phyloP scores from a whole-genome alignment of 1,140 invertebrate genomes.

The Trigoniulus corallinus region DNA sequence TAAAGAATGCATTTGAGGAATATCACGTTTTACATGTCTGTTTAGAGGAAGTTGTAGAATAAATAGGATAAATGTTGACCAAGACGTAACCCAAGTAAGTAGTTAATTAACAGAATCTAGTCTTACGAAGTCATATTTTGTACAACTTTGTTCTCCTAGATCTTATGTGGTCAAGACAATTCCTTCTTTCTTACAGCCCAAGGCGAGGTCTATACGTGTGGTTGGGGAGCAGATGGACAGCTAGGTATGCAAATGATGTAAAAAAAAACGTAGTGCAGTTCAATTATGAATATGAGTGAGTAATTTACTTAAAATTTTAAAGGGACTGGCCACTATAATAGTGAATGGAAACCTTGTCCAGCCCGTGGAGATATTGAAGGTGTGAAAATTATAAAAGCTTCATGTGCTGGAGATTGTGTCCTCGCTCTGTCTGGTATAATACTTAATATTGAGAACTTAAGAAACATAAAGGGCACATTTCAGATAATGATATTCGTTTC shows the following conservation, averaged over 20 bases:
- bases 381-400: constrained; percentile 28
- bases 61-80: too few relatives aligned
- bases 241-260: constrained; percentile 43
- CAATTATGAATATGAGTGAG: background rate
- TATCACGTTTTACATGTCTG: background rate
- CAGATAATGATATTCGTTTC: constrained; percentile 14
- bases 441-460: background rate
- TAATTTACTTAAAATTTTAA: constrained; percentile 5
- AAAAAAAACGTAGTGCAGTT: background rate
- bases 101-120: background rate
- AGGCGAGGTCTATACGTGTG: constrained; percentile 72
- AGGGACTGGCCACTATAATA: constrained; percentile 18
- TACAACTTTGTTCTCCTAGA: constrained; percentile 21
- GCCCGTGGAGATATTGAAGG: constrained; percentile 57
- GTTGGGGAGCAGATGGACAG: constrained; percentile 90
- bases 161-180: constrained; percentile 74
- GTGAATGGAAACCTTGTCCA: constrained; percentile 5
- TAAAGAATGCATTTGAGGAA: background rate
- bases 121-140: constrained; percentile 8
- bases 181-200: constrained; percentile 62
- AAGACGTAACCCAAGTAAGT: background rate
- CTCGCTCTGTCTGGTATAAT: constrained; percentile 65
- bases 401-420: constrained; percentile 49
- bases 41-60: background rate
- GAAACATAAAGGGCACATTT: background rate